Conservation (phyloP, 30 jellyfish, hydroid and myxozoan species). For the Turritopsis rubra region DNA sequence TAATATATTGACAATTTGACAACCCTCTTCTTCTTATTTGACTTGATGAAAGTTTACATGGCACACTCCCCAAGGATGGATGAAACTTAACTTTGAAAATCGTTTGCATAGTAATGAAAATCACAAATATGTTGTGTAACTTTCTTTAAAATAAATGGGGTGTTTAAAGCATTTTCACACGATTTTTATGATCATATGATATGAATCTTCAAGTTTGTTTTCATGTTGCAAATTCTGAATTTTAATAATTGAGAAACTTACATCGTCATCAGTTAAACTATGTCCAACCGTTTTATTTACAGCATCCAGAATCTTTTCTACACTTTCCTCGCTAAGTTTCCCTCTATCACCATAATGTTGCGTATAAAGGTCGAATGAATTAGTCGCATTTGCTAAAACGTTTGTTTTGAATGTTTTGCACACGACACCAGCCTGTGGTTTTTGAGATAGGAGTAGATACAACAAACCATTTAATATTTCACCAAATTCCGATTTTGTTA, state of each 20-base stretch:
- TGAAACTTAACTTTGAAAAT: too few species aligned
- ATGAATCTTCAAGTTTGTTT: too few species aligned
- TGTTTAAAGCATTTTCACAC: too few species aligned
- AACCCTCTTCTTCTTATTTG: too few species aligned
- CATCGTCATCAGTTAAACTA: neutral
- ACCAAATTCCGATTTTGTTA: neutral
- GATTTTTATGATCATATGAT: too few species aligned
- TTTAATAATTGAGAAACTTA: neutral
- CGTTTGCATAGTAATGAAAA: too few species aligned
- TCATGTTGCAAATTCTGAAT: too few species aligned
- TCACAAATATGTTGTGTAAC: too few species aligned
- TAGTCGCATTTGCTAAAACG: neutral
- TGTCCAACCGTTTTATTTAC: conserved; percentile 21
- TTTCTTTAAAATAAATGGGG: too few species aligned
- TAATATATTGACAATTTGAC: too few species aligned
- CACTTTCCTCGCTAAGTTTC: neutral
- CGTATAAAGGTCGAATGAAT: neutral
- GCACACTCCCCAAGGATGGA: too few species aligned
- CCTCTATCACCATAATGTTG: conserved; percentile 16
- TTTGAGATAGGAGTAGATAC: neutral
- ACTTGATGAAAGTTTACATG: too few species aligned
- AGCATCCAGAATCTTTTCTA: conserved; percentile 15
- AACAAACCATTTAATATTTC: neutral
- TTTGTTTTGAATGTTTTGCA: conserved; percentile 17
- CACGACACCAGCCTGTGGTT: conserved; percentile 24